Conservation (phyloP, 2,888 invertebrate genomes). For the Thymelicus acteon region DNA sequence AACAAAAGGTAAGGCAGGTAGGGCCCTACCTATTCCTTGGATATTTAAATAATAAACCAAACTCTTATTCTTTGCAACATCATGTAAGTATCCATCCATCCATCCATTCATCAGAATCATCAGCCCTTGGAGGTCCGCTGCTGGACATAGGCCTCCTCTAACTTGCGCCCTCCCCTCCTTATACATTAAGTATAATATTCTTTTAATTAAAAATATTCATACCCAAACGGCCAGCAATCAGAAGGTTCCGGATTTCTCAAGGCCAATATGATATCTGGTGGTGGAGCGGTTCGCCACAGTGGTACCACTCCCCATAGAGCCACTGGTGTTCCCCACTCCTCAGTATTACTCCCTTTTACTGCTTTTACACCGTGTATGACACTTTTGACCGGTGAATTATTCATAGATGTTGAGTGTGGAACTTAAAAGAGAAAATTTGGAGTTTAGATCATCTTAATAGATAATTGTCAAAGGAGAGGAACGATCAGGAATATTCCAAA, state of each 20-base stretch:
- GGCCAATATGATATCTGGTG: conserved; percentile 69
- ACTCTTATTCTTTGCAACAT: no score
- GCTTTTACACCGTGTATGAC: conserved; percentile 44
- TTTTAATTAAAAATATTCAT: conserved; percentile 39
- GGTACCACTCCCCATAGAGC: conserved; percentile 74
- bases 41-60: conserved; percentile 44
- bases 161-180: no score
- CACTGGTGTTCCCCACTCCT: conserved; percentile 66
- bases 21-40: no score
- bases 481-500: no score
- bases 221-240: conserved; percentile 80
- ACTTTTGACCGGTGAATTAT: conserved; percentile 3
- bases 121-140: no score
- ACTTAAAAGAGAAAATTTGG: neutral
- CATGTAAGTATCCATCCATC: no score
- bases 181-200: no score
- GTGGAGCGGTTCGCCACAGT: conserved; percentile 66
- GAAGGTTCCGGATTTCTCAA: conserved; percentile 66
- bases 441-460: no score
- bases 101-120: no score
- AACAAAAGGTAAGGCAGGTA: no score
- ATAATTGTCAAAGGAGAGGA: no score
- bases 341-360: conserved; percentile 59
- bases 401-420: neutral
- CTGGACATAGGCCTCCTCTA: no score